Evolutionary conservation across 1,140 invertebrate genomes (phyloP).

Genomic region (Stegodyphus dumicola): DNA sequence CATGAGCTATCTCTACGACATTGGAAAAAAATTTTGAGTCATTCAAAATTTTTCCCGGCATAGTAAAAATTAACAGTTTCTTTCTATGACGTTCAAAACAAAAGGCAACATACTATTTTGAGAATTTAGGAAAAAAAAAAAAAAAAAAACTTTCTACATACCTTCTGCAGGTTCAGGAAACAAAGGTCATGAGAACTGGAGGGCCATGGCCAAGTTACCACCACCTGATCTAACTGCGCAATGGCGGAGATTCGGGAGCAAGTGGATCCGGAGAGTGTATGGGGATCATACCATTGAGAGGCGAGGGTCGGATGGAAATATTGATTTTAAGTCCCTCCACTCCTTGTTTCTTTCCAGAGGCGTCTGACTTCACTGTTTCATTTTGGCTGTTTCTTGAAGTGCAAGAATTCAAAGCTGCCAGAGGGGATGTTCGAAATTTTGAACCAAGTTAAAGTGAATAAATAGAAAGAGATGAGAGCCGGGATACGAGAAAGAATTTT

Average conservation of each 20-base stretch:
- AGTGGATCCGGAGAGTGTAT: slow-evolving; percentile 5
- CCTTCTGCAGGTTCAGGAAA: too few species aligned
- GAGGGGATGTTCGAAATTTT: neutral
- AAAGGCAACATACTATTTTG: too few species aligned
- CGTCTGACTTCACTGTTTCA: slow-evolving; percentile 12
- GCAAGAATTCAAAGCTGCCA: neutral
- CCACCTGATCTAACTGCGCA: slow-evolving; percentile 1
- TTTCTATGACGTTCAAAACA: too few species aligned
- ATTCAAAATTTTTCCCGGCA: too few species aligned
- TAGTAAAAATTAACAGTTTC: too few species aligned
- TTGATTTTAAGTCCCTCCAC: slow-evolving; percentile 27
- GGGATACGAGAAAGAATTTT: too few species aligned
- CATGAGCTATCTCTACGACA: too few species aligned
- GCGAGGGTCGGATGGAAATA: slow-evolving; percentile 37
- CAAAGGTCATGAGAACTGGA: too few species aligned
- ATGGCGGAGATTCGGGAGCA: slow-evolving; percentile 46
- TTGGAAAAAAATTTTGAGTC: too few species aligned
- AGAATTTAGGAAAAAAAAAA: too few species aligned
- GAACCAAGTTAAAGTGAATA: slow-evolving; percentile 6
- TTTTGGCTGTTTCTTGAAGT: slow-evolving; percentile 35
- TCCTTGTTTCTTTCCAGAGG: neutral
- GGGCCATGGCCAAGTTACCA: slow-evolving; percentile 19
- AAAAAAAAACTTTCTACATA: too few species aligned
- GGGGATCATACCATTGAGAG: slow-evolving; percentile 39
- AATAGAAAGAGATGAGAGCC: neutral